phyloP scores from a whole-genome alignment of 2,113 vertebrate genomes.

The Podarcis cretensis region DNA sequence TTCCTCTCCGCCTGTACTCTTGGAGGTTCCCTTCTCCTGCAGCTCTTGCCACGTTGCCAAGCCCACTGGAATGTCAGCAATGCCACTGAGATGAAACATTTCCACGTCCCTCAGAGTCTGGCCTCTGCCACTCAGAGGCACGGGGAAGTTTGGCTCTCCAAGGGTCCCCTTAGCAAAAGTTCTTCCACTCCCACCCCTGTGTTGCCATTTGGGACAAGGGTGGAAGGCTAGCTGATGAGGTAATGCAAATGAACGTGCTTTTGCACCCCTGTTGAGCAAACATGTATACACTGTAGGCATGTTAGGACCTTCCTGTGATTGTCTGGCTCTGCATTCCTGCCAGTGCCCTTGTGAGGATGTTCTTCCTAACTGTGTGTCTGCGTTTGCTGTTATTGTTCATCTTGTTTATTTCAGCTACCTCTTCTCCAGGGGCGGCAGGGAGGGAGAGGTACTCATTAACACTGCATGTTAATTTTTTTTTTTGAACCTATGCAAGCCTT shows the following conservation, averaged over 20 bases:
- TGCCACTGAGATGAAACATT: background rate
- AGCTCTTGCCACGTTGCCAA: background rate
- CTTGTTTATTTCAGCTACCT: background rate
- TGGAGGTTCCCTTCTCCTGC: accelerated
- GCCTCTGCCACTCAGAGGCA: background rate
- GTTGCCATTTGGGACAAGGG: accelerated
- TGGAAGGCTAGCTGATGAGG: accelerated
- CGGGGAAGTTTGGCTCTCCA: background rate
- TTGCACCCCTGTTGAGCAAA: conserved; percentile 35
- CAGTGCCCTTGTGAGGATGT: background rate
- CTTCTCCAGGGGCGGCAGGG: background rate
- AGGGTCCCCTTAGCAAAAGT: background rate
- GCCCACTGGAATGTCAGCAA: background rate
- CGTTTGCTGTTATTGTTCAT: background rate
- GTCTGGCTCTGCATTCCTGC: conserved; percentile 9
- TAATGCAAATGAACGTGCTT: background rate
- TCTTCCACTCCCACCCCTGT: background rate
- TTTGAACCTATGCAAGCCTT: background rate
- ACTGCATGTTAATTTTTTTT: background rate
- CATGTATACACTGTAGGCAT: background rate
- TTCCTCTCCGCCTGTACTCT: background rate
- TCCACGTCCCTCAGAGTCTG: background rate
- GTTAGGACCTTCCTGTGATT: conserved; percentile 31
- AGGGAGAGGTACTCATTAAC: no score
- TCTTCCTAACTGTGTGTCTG: background rate